Evolutionary conservation across 2,888 invertebrate genomes (phyloP).

Genomic region (Heteropelma amictum): DNA sequence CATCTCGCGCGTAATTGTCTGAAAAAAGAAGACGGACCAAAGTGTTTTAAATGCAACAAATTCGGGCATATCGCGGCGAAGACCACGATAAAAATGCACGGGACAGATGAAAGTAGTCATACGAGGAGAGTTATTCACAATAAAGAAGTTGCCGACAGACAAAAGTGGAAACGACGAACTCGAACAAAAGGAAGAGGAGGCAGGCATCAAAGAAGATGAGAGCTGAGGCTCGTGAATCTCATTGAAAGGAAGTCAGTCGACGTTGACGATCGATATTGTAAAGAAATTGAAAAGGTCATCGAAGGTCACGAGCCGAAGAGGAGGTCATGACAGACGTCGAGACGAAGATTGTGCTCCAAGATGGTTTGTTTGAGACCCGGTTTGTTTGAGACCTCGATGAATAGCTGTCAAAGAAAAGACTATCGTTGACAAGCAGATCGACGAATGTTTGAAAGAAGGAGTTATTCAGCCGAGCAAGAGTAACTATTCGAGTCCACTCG

Average conservation of each 20-base stretch:
- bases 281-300: conserved; percentile 54
- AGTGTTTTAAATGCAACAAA: conserved; percentile 45
- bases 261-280: conserved; percentile 53
- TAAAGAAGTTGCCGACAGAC: conserved; percentile 25
- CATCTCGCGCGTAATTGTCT: conserved; percentile 27
- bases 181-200: not conserved
- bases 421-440: conserved; percentile 64
- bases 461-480: conserved; percentile 67
- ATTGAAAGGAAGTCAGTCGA: conserved; percentile 48
- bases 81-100: conserved; percentile 9
- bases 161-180: conserved; percentile 34
- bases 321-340: conserved; percentile 58
- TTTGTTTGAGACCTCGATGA: conserved; percentile 61
- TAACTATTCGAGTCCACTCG: conserved; percentile 68
- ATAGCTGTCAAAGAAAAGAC: conserved; percentile 59
- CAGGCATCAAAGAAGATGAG: conserved; percentile 28
- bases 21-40: conserved; percentile 35
- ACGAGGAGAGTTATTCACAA: conserved; percentile 22
- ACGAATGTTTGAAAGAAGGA: conserved; percentile 65
- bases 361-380: conserved; percentile 65
- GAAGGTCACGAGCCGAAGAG: conserved; percentile 59
- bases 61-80: conserved; percentile 47
- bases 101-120: conserved; percentile 33
- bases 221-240: conserved; percentile 30
- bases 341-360: conserved; percentile 66